Evolutionary conservation across 2,888 invertebrate species (phyloP).

Genomic region (Belgica antarctica): DNA sequence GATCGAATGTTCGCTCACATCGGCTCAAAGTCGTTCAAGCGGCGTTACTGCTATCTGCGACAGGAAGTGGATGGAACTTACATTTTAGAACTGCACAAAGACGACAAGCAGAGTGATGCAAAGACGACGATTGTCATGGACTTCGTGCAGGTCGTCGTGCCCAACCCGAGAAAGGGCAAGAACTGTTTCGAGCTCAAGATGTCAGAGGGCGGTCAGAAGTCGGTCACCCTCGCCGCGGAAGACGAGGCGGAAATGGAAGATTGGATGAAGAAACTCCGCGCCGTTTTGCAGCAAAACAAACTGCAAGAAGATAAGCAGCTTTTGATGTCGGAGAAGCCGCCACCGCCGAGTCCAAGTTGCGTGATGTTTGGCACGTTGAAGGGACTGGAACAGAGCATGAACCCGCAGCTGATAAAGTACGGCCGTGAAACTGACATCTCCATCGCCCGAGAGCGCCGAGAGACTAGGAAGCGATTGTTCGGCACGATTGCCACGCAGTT

Average conservation of each 20-base stretch:
- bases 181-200: constrained; percentile 85
- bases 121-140: constrained; percentile 92
- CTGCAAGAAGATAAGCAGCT: constrained; percentile 75
- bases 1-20: constrained; percentile 89
- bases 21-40: constrained; percentile 88
- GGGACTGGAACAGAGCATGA: constrained; percentile 87
- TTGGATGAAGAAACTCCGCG: constrained; percentile 79
- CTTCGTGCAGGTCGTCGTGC: constrained; percentile 84
- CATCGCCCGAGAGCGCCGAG: constrained; percentile 76
- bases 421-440: constrained; percentile 87
- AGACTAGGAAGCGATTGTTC: constrained; percentile 77
- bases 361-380: constrained; percentile 78
- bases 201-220: constrained; percentile 75
- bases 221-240: constrained; percentile 82
- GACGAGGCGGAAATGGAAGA: constrained; percentile 76
- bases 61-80: constrained; percentile 90
- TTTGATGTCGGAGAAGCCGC: constrained; percentile 57
- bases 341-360: constrained; percentile 62
- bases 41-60: constrained; percentile 83
- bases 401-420: constrained; percentile 86
- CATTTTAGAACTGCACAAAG: constrained; percentile 87
- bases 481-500: constrained; percentile 61
- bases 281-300: constrained; percentile 79
- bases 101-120: constrained; percentile 86
- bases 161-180: constrained; percentile 82